Evolutionary conservation across 2,888 invertebrate species (phyloP), one percentile per base, ranked within the genome.

Genomic region (Aspidapion aeneum): DNA sequence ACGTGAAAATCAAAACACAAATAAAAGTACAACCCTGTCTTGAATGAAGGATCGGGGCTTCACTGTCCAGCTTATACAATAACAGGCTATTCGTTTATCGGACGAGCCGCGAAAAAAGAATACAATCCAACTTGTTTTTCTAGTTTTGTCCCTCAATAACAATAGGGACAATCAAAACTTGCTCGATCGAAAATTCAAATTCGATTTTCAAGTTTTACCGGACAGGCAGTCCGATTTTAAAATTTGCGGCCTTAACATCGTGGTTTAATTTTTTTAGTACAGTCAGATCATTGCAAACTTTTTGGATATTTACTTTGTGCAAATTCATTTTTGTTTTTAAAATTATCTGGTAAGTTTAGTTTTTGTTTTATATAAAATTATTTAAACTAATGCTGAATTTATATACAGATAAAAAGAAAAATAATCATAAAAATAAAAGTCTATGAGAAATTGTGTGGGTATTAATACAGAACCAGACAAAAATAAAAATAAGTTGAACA

Each of bases 71-170:
- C 69, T 54, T n/a, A n/a, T n/a, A n/a, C n/a, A n/a, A n/a, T n/a
- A n/a, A n/a, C n/a, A n/a, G n/a, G n/a, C 35, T 35, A 35, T 35
- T 3, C 3, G 35, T 12, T 35, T 35, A 35, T 35, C 35, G 35
- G 35, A 35, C 35, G n/a, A n/a, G n/a, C n/a, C n/a, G n/a, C n/a
- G n/a, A n/a, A n/a, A n/a, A 35, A 35, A 7, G 35, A 35, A 64
- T 62, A 54, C 5, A 52, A 63, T 67, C 63, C 70, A 74, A 78
- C 78, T 73, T 75, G 78, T 77, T 77, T 78, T 78, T 78, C 78
- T 70, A 74, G 78, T 78, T 78, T 74, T 72, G 70, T 35, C 35
- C 35, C 35, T n/a, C n/a, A 3, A 35, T 70, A 69, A 68, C 69
- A 71, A 67, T 70, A 66, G 66, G 68, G 66, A 3, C 18, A 50